Conservation (phyloP, 2,797 vertebrate genomes). For the Vespertilio murinus region DNA sequence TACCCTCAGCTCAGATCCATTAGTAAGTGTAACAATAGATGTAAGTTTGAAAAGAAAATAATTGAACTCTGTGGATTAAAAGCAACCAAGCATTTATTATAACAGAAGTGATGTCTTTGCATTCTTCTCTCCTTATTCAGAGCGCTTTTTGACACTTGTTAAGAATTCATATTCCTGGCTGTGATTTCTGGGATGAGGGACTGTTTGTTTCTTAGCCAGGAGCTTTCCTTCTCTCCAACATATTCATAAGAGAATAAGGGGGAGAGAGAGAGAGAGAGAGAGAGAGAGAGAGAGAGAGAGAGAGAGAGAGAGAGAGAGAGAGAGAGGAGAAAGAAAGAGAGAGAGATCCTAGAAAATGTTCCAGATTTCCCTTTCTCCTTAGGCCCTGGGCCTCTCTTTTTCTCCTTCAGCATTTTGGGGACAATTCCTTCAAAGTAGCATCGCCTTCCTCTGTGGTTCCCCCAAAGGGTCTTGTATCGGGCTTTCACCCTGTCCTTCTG, state of each 20-base stretch:
- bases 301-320: background rate
- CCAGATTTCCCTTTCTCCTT: background rate
- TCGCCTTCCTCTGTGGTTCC: background rate
- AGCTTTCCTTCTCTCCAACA: background rate
- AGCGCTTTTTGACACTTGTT: conserved; percentile 10
- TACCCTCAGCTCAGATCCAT: background rate
- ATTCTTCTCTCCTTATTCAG: conserved; percentile 48
- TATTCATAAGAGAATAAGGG: conserved; percentile 48
- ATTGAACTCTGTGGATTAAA: conserved; percentile 34
- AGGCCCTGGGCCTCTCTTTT: background rate
- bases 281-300: background rate
- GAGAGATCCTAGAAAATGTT: conserved; percentile 22
- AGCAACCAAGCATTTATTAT: conserved; percentile 19
- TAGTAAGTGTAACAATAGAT: background rate
- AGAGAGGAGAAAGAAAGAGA: too few species aligned
- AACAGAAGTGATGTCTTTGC: background rate
- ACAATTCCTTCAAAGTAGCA: background rate
- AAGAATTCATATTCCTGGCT: conserved; percentile 50
- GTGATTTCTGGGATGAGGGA: conserved; percentile 21
- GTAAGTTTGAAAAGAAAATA: conserved; percentile 42
- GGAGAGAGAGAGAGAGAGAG: too few species aligned
- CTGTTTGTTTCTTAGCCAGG: conserved; percentile 42
- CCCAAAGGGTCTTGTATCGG: background rate
- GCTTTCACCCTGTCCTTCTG: background rate
- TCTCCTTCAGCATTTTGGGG: background rate